phyloP scores from a whole-genome alignment of 2,797 vertebrate species.

The Uromys caudimaculatus region DNA sequence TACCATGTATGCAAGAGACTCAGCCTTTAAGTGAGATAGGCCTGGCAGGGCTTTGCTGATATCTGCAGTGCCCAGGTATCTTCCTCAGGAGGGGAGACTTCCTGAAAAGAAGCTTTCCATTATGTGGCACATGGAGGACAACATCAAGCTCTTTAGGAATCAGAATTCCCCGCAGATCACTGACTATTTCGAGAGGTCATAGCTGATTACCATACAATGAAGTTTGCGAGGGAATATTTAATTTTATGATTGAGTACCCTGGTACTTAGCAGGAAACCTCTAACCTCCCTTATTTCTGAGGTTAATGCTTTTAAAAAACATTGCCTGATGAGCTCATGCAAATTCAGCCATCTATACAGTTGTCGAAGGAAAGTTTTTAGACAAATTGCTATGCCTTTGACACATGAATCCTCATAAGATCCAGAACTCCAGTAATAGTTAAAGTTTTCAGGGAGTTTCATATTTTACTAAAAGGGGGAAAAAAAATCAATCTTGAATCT shows the following conservation, averaged over 20 bases:
- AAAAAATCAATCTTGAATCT: constrained; percentile 79
- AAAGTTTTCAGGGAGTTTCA: constrained; percentile 70
- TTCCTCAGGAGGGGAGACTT: background rate
- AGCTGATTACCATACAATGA: constrained; percentile 81
- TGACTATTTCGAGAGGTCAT: constrained; percentile 75
- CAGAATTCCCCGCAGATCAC: constrained; percentile 64
- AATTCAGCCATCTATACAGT: constrained; percentile 74
- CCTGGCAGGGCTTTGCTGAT: background rate
- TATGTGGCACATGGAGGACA: background rate
- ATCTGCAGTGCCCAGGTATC: fast-evolving
- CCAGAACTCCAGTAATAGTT: constrained; percentile 46
- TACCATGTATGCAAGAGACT: fast-evolving
- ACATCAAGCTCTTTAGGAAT: constrained; percentile 29
- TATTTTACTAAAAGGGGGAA: constrained; percentile 66
- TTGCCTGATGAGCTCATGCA: constrained; percentile 79
- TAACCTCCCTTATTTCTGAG: background rate
- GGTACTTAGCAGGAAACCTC: constrained; percentile 71
- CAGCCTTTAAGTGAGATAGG: background rate
- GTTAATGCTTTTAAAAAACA: constrained; percentile 81
- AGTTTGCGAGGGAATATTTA: constrained; percentile 75
- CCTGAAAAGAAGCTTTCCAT: background rate
- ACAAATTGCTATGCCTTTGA: constrained; percentile 62
- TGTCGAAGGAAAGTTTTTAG: constrained; percentile 75
- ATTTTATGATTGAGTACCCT: constrained; percentile 70
- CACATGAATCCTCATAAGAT: constrained; percentile 76